Conservation (phyloP, 2,888 invertebrate genomes). For the Vandiemenella viatica region DNA sequence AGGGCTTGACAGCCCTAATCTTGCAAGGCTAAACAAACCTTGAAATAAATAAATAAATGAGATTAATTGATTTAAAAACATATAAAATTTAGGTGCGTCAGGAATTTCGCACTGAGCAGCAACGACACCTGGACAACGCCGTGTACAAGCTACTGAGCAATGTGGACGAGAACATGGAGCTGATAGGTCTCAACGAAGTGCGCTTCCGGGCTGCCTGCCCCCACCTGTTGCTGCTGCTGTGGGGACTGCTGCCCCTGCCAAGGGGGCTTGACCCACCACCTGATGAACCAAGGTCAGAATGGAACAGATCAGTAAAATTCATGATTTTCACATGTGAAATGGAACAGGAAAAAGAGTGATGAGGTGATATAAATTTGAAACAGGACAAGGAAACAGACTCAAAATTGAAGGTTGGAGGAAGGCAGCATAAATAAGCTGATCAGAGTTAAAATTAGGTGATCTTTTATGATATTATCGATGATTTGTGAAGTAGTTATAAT, state of each 20-base stretch:
- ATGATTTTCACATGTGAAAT: too few relatives aligned
- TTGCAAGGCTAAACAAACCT: too few relatives aligned
- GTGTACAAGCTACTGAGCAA: conserved; percentile 18
- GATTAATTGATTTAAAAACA: neutral
- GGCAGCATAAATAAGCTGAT: too few relatives aligned
- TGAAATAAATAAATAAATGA: neutral
- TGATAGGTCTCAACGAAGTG: conserved; percentile 9
- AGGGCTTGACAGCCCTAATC: too few relatives aligned
- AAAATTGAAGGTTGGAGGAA: too few relatives aligned
- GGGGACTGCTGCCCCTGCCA: conserved; percentile 31
- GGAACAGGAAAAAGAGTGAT: too few relatives aligned
- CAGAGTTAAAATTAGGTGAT: too few relatives aligned
- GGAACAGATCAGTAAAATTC: too few relatives aligned
- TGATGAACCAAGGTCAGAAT: neutral
- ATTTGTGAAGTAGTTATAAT: too few relatives aligned
- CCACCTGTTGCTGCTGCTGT: conserved; percentile 23
- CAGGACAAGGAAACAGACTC: too few relatives aligned
- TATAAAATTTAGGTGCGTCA: neutral
- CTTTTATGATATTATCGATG: too few relatives aligned
- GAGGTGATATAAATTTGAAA: too few relatives aligned
- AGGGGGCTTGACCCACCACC: conserved; percentile 16
- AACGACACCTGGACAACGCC: conserved; percentile 18
- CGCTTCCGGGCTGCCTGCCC: conserved; percentile 16
- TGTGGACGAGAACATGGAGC: conserved; percentile 6
- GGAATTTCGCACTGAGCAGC: neutral